Conservation (phyloP, 2,888 invertebrate genomes). For the Archips xylosteana region DNA sequence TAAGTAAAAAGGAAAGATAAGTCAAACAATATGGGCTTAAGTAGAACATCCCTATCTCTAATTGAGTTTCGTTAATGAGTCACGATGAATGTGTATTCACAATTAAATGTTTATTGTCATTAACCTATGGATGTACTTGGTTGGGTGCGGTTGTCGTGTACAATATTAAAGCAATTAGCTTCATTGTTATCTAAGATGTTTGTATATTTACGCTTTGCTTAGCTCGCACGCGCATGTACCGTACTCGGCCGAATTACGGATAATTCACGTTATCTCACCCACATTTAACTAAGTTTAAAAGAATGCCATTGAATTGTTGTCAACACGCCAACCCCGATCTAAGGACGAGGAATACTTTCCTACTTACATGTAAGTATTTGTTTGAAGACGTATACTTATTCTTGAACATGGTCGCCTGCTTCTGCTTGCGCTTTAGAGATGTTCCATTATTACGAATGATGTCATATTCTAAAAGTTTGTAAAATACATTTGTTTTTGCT, state of each 20-base stretch:
- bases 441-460: background rate
- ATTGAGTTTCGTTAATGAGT: conserved; percentile 19
- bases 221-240: conserved; percentile 61
- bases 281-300: conserved; percentile 57
- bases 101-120: conserved; percentile 36
- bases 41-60: conserved; percentile 4
- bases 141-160: conserved; percentile 19
- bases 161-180: conserved; percentile 46
- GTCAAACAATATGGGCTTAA: background rate
- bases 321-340: conserved; percentile 42
- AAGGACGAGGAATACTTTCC: conserved; percentile 21
- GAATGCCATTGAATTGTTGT: conserved; percentile 1
- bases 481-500: background rate
- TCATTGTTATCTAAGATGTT: conserved; percentile 41
- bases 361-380: background rate
- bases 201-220: conserved; percentile 42
- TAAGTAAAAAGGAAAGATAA: conserved; percentile 8
- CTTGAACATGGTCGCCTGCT: background rate
- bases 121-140: conserved; percentile 8
- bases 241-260: conserved; percentile 75
- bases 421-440: background rate
- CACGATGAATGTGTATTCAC: conserved; percentile 16
- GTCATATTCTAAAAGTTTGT: background rate
- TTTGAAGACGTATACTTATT: background rate
- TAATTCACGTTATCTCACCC: conserved; percentile 75